Percentiles rank a stretch among this genome's conserved stretches.
phyloP scores from a whole-genome alignment of 2,888 invertebrate genomes.

The Ichneumoninae sp. region DNA sequence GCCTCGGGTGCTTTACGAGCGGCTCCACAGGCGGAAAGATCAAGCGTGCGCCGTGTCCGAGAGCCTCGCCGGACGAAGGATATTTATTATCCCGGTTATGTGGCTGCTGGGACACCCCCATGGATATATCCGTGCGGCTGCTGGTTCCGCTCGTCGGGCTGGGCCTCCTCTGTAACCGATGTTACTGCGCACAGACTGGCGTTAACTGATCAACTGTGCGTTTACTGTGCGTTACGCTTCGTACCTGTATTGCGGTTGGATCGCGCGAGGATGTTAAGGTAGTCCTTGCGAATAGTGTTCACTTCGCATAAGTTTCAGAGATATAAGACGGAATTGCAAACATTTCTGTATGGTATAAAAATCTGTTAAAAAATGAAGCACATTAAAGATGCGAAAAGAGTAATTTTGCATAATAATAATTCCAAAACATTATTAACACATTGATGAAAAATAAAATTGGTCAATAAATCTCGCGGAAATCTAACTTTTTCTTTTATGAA shows the following conservation, averaged over 20 bases:
- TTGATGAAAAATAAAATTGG: too few relatives aligned
- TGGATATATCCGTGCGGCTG: conserved; percentile 54
- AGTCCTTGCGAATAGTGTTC: too few relatives aligned
- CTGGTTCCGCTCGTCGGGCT: background rate
- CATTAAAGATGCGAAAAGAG: too few relatives aligned
- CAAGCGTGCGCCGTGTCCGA: conserved; percentile 73
- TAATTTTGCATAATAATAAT: too few relatives aligned
- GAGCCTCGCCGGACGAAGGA: conserved; percentile 77
- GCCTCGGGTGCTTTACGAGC: conserved; percentile 75
- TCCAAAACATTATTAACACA: too few relatives aligned
- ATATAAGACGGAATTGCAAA: too few relatives aligned
- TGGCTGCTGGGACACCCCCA: conserved; percentile 63
- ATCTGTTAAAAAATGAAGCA: too few relatives aligned
- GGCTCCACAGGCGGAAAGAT: conserved; percentile 78
- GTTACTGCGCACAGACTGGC: conserved; percentile 32
- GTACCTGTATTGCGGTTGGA: conserved; percentile 23
- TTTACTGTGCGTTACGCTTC: conserved; percentile 1
- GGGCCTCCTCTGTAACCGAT: background rate
- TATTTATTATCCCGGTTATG: conserved; percentile 78
- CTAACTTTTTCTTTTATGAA: too few relatives aligned
- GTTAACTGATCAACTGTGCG: conserved; percentile 25
- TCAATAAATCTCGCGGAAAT: too few relatives aligned
- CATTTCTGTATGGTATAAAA: too few relatives aligned
- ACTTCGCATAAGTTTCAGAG: too few relatives aligned
- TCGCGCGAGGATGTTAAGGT: background rate